Evolutionary conservation across 2,888 invertebrate genomes (phyloP), one percentile per base, ranked within the genome.

Genomic region (Himalopsyche tibetana): DNA sequence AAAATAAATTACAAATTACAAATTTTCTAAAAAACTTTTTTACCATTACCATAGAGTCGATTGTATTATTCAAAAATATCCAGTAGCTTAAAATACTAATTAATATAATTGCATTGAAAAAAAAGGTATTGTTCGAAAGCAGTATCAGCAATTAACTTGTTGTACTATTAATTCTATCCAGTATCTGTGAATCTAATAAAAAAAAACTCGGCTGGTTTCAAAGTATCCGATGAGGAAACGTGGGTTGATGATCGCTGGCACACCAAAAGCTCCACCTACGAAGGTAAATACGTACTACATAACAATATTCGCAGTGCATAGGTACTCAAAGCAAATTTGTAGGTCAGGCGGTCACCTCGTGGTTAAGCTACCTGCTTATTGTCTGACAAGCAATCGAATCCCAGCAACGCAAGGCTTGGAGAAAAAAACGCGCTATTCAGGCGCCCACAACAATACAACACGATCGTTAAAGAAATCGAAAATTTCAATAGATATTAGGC

Each of bases 381-480:
- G 63, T 63, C 63, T 4, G 19, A 19, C 63, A 63, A 63, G 19
- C 19, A 11, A 63, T 19, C 28, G 63, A 56, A 28, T 63, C 63
- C 19, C 63, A 8, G 28, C 63, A 11, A 2, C 19, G 63, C 63
- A 19, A 56, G n/a, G n/a, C 5, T 63, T 15, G n/a, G 63, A 63
- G 8, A 63, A 63, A 63, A 40, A 63, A 63, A 19, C 19, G 63
- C 63, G 63, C 63, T 6, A 63, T 63, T 63, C 19, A 19, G 5
- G 63, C 63, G 63, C 19, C 63, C 63, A 15, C 63, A 63, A 63
- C 63, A 63, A 63, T 63, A 19, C 63, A 28, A 6, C 63, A 63
- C 63, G 63, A 63, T n/a, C 63, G 28, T 63, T 28, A 63, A 63
- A 63, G 63, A 63, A 63, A 63, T 63, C 63, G 63, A 63, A 51